Conservation (phyloP, 2,797 vertebrate genomes). For the Zenarchopterus dispar region DNA sequence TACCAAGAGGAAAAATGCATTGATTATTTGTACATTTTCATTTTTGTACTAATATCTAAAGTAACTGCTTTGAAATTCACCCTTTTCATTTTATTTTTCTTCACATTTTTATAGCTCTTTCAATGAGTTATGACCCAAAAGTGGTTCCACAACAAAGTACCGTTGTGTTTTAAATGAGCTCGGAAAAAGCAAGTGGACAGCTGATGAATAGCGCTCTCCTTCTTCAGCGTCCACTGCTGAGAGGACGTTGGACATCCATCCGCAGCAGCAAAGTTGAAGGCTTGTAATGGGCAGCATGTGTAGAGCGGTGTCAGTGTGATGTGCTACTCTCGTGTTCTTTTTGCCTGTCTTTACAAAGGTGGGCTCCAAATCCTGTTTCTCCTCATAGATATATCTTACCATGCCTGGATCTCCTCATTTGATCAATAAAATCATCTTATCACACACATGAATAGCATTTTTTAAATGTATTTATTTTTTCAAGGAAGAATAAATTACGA, state of each 20-base stretch:
- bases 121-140: no score
- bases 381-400: constrained; percentile 3
- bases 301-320: neutral
- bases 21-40: no score
- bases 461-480: neutral
- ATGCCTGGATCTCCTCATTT: constrained; percentile 2
- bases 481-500: neutral
- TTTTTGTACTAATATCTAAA: no score
- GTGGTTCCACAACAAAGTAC: no score
- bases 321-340: neutral
- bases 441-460: neutral
- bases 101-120: no score
- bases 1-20: no score
- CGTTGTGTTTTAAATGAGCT: constrained; percentile 10
- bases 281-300: constrained; percentile 10
- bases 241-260: constrained; percentile 17
- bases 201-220: no score
- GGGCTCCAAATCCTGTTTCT: neutral
- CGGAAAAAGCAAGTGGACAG: constrained; percentile 5
- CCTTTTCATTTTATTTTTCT: no score
- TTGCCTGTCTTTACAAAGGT: neutral
- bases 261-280: constrained; percentile 3
- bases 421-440: neutral
- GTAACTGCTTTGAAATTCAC: no score
- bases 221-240: neutral